A percentile compares a stretch with the other conserved stretches of the same genome.
These are phyloP conservation scores for Drosophila pseudoananassae DNA, from an alignment of 1,140 invertebrate species.

Conservation along the genomic window DNA sequence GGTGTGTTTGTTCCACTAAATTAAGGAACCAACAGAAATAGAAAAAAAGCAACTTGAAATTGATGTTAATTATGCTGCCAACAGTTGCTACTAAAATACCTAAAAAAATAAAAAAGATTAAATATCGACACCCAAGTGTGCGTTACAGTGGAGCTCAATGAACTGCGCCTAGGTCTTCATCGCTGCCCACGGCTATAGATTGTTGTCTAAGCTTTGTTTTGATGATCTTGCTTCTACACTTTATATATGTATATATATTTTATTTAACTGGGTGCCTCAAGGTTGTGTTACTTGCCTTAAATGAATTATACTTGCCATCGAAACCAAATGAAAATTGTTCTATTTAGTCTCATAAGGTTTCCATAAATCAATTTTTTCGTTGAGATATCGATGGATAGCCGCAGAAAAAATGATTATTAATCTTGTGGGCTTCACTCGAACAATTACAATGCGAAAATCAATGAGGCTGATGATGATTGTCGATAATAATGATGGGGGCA, in stretches of 20 bases:
- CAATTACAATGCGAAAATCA: slow-evolving; percentile 64
- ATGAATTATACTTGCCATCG: not conserved
- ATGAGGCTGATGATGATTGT: slow-evolving; percentile 49
- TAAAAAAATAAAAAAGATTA: slow-evolving; percentile 4
- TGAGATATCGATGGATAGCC: slow-evolving; percentile 35
- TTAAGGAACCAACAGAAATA: slow-evolving; percentile 24
- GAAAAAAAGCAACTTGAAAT: slow-evolving; percentile 45
- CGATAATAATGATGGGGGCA: slow-evolving; percentile 55
- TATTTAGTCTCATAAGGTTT: slow-evolving; percentile 9
- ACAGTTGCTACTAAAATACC: slow-evolving; percentile 51
- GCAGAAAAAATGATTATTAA: slow-evolving; percentile 37
- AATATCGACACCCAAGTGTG: slow-evolving; percentile 29
- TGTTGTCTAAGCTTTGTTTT: slow-evolving; percentile 23
- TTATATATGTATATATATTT: not conserved
- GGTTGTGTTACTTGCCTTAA: slow-evolving; percentile 33
- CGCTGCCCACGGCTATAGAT: slow-evolving; percentile 40
- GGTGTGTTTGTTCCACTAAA: slow-evolving; percentile 40
- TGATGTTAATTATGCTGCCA: slow-evolving; percentile 74
- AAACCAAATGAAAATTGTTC: slow-evolving; percentile 26
- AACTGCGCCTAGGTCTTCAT: slow-evolving; percentile 62
- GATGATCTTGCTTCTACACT: slow-evolving; percentile 7
- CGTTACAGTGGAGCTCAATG: slow-evolving; percentile 62
- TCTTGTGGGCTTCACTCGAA: slow-evolving; percentile 31
- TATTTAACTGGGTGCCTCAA: slow-evolving; percentile 32
- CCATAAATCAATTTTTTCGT: slow-evolving; percentile 47